Evolutionary conservation across 2,888 invertebrate species (phyloP).

Genomic region (Chloroclystis v-ata): DNA sequence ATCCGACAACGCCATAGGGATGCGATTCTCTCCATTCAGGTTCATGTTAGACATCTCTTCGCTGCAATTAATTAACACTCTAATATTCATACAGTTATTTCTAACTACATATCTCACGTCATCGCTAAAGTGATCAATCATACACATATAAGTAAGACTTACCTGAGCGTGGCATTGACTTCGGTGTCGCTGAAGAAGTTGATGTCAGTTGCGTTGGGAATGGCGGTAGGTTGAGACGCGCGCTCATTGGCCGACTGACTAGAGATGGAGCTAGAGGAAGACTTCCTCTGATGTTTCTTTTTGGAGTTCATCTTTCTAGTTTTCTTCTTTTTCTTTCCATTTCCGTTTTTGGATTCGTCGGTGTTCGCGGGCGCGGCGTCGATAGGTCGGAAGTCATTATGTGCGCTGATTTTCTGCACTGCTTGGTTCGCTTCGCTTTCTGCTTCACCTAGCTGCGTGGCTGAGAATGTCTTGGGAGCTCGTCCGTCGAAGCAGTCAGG

Average conservation of each 20-base stretch:
- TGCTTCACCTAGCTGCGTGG: slow-evolving; percentile 69
- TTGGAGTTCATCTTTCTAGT: slow-evolving; percentile 88
- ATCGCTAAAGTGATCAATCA: background rate
- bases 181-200: slow-evolving; percentile 97
- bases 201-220: slow-evolving; percentile 57
- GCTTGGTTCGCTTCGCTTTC: slow-evolving; percentile 73
- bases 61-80: slow-evolving; percentile 53
- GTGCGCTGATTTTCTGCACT: slow-evolving; percentile 80
- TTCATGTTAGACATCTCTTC: slow-evolving; percentile 76
- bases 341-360: slow-evolving; percentile 77
- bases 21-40: slow-evolving; percentile 71
- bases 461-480: slow-evolving; percentile 74
- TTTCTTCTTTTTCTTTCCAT: slow-evolving; percentile 85
- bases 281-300: slow-evolving; percentile 88
- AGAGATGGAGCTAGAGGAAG: slow-evolving; percentile 76
- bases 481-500: slow-evolving; percentile 71
- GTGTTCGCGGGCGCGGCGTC: slow-evolving; percentile 52
- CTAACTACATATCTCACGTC: background rate
- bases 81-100: slow-evolving; percentile 11
- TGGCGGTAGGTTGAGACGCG: slow-evolving; percentile 50
- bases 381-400: slow-evolving; percentile 81
- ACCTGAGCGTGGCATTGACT: slow-evolving; percentile 82
- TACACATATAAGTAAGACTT: slow-evolving; percentile 33
- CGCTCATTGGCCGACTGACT: slow-evolving; percentile 74
- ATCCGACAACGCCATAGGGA: slow-evolving; percentile 73